Evolutionary conservation across 2,888 invertebrate genomes (phyloP).

Genomic region (Argynnis bischoffii): DNA sequence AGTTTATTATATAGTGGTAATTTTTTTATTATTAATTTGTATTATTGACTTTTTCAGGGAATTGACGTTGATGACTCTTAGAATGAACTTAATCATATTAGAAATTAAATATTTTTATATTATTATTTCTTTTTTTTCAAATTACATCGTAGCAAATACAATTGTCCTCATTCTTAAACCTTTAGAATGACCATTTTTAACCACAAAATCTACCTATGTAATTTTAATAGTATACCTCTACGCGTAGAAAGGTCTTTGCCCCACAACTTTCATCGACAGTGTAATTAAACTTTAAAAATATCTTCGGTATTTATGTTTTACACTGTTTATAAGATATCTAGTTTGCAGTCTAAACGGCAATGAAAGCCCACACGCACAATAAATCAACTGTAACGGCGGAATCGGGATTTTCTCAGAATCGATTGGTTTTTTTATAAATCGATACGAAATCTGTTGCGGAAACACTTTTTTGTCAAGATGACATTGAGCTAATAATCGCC

Average conservation of each 20-base stretch:
- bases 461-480: conserved; percentile 8
- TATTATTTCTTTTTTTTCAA: no score
- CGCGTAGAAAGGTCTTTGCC: background rate
- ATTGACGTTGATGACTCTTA: no score
- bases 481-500: background rate
- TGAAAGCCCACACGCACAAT: conserved; percentile 28
- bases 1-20: no score
- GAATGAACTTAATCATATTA: no score
- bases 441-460: conserved; percentile 25
- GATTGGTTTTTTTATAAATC: conserved; percentile 25
- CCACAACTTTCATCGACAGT: background rate
- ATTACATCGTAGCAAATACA: no score
- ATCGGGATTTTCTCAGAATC: conserved; percentile 29
- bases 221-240: background rate
- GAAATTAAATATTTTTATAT: no score
- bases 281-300: conserved; percentile 2
- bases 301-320: conserved; percentile 18
- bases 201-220: no score
- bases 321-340: conserved; percentile 24
- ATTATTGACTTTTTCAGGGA: no score
- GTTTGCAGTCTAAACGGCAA: conserved; percentile 27
- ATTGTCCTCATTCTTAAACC: no score
- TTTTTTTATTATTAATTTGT: no score
- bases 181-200: no score
- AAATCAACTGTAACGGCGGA: conserved; percentile 25